These are phyloP conservation scores for Panagrolaimus sp. DNA, from an alignment of 1,140 invertebrate genomes.

Conservation along the genomic window DNA sequence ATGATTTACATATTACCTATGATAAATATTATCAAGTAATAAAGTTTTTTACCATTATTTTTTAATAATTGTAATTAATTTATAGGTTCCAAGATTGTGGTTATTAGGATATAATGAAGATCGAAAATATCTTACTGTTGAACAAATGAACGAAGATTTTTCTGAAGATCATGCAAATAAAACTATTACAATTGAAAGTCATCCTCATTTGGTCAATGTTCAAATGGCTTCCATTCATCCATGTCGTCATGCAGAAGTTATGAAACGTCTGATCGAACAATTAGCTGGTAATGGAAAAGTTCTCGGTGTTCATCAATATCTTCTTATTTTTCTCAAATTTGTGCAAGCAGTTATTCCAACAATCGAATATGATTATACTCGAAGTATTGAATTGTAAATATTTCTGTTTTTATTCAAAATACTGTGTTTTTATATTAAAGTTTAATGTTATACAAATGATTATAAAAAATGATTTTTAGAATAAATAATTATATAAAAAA, in stretches of 20 bases:
- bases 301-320: constrained; percentile 82
- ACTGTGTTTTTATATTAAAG: too few species aligned
- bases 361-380: constrained; percentile 98
- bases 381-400: constrained; percentile 70
- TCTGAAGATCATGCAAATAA: constrained; percentile 98
- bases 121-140: constrained; percentile 78
- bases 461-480: too few species aligned
- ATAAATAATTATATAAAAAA: neutral
- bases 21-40: constrained; percentile 88
- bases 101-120: constrained; percentile 93
- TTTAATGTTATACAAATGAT: too few species aligned
- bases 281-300: constrained; percentile 87
- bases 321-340: constrained; percentile 99
- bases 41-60: constrained; percentile 16
- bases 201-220: constrained; percentile 85
- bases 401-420: constrained; percentile 3
- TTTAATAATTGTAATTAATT: constrained; percentile 25
- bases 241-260: constrained; percentile 96
- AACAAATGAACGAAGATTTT: constrained; percentile 98
- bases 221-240: constrained; percentile 90
- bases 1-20: constrained; percentile 98
- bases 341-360: constrained; percentile 95
- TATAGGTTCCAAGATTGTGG: constrained; percentile 87
- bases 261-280: constrained; percentile 94
- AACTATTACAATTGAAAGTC: constrained; percentile 96